Percentiles rank a stretch among this genome's conserved stretches.
Evolutionary conservation across 2,888 invertebrate species (phyloP).

Genomic region (Amphipyra berbera): DNA sequence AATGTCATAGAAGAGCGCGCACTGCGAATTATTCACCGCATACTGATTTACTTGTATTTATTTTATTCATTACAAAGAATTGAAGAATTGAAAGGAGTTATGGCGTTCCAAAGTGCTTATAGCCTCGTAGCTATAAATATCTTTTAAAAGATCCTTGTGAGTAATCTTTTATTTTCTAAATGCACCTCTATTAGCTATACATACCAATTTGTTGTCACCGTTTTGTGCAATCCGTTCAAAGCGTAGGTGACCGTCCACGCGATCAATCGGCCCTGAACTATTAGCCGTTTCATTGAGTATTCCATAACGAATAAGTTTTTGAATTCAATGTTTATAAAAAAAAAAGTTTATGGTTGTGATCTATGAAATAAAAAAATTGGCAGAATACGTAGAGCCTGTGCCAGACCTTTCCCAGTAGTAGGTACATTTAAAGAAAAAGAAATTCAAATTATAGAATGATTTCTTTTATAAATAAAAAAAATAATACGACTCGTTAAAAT

Average conservation of each 20-base stretch:
- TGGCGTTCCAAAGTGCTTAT: too few relatives aligned
- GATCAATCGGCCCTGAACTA: slow-evolving; percentile 42
- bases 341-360: neutral
- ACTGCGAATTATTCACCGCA: too few relatives aligned
- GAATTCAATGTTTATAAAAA: neutral
- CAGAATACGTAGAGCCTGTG: neutral
- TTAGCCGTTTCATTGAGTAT: slow-evolving; percentile 16
- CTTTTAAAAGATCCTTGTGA: neutral
- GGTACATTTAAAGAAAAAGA: too few relatives aligned
- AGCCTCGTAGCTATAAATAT: neutral
- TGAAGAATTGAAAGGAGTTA: too few relatives aligned
- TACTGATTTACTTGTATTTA: too few relatives aligned
- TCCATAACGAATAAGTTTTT: slow-evolving; percentile 9
- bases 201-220: slow-evolving; percentile 26
- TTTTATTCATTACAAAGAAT: too few relatives aligned
- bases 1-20: too few relatives aligned
- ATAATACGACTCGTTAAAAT: neutral
- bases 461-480: neutral
- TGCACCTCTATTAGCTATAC: neutral
- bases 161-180: neutral
- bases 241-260: slow-evolving; percentile 53
- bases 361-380: neutral
- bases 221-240: slow-evolving; percentile 41
- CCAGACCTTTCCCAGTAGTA: too few relatives aligned
- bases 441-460: neutral